Base-by-base conservation (phyloP, 23 tunicate genomes). In the Trididemnum miniatum region DNA sequence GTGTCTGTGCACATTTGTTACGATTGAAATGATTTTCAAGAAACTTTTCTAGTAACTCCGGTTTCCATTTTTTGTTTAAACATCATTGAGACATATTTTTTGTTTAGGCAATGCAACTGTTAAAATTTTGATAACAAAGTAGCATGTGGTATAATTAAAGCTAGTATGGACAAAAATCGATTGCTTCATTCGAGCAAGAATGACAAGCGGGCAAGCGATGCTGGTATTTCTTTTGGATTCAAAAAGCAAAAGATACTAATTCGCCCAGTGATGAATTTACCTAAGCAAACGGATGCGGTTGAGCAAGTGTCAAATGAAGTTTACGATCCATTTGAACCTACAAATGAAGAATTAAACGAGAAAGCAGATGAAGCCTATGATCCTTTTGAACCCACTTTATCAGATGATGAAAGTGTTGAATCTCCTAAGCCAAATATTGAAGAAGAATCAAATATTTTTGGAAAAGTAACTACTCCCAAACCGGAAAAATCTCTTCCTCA, bases 331-430 rank as follows among this genome's bases (percentile, higher is more conserved):
- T 88, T 84, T 67, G 87, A 93, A 39, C 93, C 89, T 24, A 88
- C 93, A 12, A 94, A 93, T 31, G 93, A 88, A 27, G 94, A 84
- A 36, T 57, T 73, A 34, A 81, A 91, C 20, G 34, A 51, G 23
- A 75, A 54, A 22, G 84, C 30, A 37, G 79, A 73, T 37, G 75
- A 67, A 67, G 79, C 84, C 22, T 93, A 93, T 44, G 93, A 93
- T 72, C 98, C 98, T 35, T 93, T 93, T 76, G 83, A 93, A 50
- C 98, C 98, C 23, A 93, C 89, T 34, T 7, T 80, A 31, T 88
- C 93, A 20, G 98, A 93, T 26, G 89, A 93, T 35, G 93, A 93
- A 35, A 72, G 72, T 20, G 80, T 78, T 20, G 77, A 31, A 31
- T 18, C 2, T 27, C 5, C 18, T 3, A 7, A 35, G 4, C 22